These are phyloP conservation scores for Neotoma lepida DNA, from an alignment of 2,113 vertebrate species.

Conservation along the genomic window DNA sequence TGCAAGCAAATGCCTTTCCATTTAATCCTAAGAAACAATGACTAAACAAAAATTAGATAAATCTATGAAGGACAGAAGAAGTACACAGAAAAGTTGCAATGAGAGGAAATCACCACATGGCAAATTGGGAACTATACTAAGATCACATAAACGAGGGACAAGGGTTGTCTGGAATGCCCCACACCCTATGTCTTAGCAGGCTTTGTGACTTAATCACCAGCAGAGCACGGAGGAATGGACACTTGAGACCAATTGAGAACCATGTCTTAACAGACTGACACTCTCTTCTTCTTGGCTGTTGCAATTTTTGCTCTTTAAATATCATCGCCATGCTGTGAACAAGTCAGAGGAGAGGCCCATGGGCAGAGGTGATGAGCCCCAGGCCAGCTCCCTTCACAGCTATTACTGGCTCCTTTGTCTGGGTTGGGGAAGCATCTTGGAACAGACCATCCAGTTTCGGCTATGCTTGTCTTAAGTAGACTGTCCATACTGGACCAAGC, in stretches of 20 bases:
- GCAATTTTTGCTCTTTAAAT: not conserved
- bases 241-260: not conserved
- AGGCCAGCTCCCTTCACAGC: too few relatives aligned
- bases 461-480: rapidly evolving
- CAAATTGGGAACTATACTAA: too few relatives aligned
- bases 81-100: not conserved
- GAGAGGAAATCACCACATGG: not conserved
- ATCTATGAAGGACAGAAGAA: not conserved
- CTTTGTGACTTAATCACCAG: not conserved
- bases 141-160: not conserved
- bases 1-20: not conserved
- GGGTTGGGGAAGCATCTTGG: not conserved
- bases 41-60: not conserved
- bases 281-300: not conserved
- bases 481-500: not conserved
- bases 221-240: not conserved
- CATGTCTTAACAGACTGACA: not conserved
- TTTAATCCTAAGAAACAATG: not conserved
- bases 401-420: too few relatives aligned
- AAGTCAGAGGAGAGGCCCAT: not conserved
- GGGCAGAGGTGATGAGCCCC: not conserved
- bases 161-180: not conserved
- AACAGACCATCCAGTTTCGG: too few relatives aligned
- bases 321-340: not conserved
- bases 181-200: not conserved